Evolutionary conservation across 2,888 invertebrate genomes (phyloP), one percentile per base, ranked within the genome.

Genomic region (Tridacna crocea): DNA sequence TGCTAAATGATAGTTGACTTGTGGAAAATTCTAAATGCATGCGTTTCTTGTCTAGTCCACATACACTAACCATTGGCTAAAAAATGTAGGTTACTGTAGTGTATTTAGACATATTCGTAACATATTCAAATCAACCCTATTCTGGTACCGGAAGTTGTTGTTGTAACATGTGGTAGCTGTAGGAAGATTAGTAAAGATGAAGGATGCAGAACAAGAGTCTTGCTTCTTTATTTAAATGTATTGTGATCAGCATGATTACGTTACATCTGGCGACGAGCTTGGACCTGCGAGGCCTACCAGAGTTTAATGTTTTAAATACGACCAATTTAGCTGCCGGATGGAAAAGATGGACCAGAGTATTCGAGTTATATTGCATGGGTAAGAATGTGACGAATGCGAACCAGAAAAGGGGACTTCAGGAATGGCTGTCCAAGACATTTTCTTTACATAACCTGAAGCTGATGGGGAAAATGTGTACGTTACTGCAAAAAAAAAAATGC

Each of bases 321-420:
- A 24, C 55, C 24, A 60, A 60, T 22, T 27, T 75, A 19, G 17
- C 75, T 22, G 48, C 79, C 17, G 27, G 72, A 19, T 84, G 82
- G 81, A 76, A 68, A 26, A 46, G 77, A 55, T 84, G 76, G 81
- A 51, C 75, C 6, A 51, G 83, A 48, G 76, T 75, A 10, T 83
- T 85, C 60, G 82, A 81, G 63, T 48, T 84, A 11, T 84, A 63
- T 48, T 70, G 55, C 12, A 63, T 15, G 17, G 82, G 77, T 3
- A 82, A 76, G 70, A 78, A 61, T 0, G 72, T 83, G 19, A 79
- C 22, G 22, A 46, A 81, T 4, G 36, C 61, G 12, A 77, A 60
- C 4, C 80, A 77, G 63, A 81, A 72, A 46, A 74, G 51, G 46
- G 83, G 81, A 13, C 24, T 85, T 26, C n/a, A 10, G 85, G 83